Percentiles rank a stretch among this genome's conserved stretches.
Conservation (phyloP, 2,888 invertebrate genomes). For the Eumacrocentrus americanus region DNA sequence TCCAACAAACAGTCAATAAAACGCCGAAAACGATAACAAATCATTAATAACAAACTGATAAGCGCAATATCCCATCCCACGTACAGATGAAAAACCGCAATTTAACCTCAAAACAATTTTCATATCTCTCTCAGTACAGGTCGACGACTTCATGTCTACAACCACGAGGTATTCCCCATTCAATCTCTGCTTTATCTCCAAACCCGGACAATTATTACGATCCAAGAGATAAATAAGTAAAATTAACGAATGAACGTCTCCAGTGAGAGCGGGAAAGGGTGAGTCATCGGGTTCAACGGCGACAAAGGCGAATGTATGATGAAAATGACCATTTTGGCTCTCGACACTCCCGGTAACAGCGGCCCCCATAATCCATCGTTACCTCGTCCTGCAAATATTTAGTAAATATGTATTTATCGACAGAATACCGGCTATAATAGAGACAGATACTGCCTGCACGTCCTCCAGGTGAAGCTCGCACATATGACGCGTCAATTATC, state of each 20-base stretch:
- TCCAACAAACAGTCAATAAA: not conserved
- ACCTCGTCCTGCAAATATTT: too few species aligned
- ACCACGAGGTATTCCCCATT: too few species aligned
- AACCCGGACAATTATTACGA: not conserved
- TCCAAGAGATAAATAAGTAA: not conserved
- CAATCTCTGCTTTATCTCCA: too few species aligned
- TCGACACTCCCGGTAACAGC: constrained; percentile 9
- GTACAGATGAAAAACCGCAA: too few species aligned
- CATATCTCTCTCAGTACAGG: too few species aligned
- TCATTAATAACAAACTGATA: constrained; percentile 11
- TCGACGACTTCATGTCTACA: too few species aligned
- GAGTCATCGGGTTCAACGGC: constrained; percentile 45
- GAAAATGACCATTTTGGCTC: not conserved
- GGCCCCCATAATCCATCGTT: not conserved
- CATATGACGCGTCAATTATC: constrained; percentile 55
- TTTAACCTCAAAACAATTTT: too few species aligned
- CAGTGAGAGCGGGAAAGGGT: constrained; percentile 49
- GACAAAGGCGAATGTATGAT: constrained; percentile 34
- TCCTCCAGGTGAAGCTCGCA: constrained; percentile 16
- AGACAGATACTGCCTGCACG: not conserved
- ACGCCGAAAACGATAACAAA: not conserved
- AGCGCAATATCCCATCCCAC: too few species aligned
- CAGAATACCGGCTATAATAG: not conserved
- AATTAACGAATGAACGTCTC: not conserved
- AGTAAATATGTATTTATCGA: too few species aligned